Percentiles rank a stretch among this genome's conserved stretches.
Evolutionary conservation across 1,140 invertebrate species (phyloP).

Genomic region (Drosophila burlai): DNA sequence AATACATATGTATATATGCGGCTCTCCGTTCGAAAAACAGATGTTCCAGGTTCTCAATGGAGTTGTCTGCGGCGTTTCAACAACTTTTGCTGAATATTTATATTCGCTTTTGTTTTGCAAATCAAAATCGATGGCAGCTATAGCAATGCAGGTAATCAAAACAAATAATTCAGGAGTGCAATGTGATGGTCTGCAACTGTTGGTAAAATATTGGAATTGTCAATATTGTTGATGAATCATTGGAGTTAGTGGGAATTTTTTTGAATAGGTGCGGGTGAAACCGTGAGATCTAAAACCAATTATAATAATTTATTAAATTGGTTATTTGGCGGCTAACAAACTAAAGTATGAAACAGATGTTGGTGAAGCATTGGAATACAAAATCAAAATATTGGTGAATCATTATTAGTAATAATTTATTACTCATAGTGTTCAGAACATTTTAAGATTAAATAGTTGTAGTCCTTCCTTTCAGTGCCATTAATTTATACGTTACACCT

Average conservation of each 20-base stretch:
- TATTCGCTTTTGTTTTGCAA: constrained; percentile 36
- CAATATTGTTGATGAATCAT: neutral
- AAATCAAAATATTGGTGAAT: neutral
- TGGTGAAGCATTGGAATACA: neutral
- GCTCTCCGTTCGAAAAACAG: constrained; percentile 24
- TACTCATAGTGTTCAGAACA: neutral
- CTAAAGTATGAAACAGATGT: neutral
- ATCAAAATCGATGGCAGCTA: constrained; percentile 3
- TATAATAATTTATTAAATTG: too few relatives aligned
- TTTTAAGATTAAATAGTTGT: too few relatives aligned
- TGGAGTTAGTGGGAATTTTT: neutral
- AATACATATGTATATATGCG: constrained; percentile 30
- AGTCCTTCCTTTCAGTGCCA: too few relatives aligned
- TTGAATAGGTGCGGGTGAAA: neutral
- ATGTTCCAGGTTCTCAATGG: constrained; percentile 25
- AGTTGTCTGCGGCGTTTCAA: constrained; percentile 52
- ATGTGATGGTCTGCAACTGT: neutral
- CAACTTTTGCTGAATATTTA: constrained; percentile 72
- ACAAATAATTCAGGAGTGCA: constrained; percentile 25
- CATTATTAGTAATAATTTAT: too few relatives aligned
- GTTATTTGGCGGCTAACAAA: too few relatives aligned
- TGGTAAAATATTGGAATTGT: neutral
- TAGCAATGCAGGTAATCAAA: constrained; percentile 19
- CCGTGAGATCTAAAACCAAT: neutral
- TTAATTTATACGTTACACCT: too few relatives aligned